Percentiles rank a stretch among this genome's conserved stretches.
These are phyloP conservation scores for Antheraea pernyi DNA, from an alignment of 1,140 invertebrate species.

Conservation along the genomic window DNA sequence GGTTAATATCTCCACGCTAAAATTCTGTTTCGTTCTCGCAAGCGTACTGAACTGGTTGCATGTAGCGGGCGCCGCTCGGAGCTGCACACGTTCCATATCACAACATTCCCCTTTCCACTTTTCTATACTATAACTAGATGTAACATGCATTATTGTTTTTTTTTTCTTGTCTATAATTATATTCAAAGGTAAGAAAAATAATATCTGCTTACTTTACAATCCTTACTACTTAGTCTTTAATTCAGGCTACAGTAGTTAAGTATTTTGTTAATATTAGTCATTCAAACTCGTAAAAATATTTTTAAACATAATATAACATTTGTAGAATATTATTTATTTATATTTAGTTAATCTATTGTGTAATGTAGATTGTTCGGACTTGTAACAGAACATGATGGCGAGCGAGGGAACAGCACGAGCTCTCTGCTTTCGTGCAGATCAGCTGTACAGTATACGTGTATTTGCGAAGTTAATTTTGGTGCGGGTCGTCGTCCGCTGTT, in stretches of 20 bases:
- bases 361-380: background rate
- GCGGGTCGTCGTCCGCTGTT: background rate
- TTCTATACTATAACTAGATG: background rate
- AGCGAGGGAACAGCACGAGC: background rate
- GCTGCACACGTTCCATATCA: background rate
- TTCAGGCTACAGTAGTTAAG: no score
- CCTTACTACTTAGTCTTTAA: no score
- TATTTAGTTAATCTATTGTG: background rate
- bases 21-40: background rate
- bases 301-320: no score
- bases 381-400: background rate
- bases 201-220: no score
- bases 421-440: background rate
- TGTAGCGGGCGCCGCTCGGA: background rate
- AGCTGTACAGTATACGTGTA: background rate
- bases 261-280: no score
- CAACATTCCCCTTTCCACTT: background rate
- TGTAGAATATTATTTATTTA: no score
- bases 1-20: background rate
- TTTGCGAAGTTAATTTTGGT: slow-evolving; percentile 4
- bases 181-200: no score
- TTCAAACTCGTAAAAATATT: no score
- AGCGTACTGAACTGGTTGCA: no score
- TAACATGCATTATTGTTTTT: no score
- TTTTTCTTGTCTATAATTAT: no score